Base-by-base conservation (phyloP, 2,888 invertebrate species). In the Ectobius pallidus region DNA sequence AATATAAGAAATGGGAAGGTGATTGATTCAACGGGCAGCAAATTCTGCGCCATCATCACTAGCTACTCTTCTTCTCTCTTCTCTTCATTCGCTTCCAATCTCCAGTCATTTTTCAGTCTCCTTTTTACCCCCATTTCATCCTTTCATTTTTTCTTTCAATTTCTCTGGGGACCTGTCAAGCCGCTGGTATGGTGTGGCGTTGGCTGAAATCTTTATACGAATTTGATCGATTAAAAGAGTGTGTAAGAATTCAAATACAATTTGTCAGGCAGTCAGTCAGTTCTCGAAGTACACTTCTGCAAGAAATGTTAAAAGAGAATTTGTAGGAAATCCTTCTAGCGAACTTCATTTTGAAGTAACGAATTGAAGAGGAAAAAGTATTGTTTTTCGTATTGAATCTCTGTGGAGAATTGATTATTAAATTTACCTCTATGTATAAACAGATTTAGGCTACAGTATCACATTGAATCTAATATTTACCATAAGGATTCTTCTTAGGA, bases 171-270 rank as follows among this genome's bases (percentile, higher is more conserved):
- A 70, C 16, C 62, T 73, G 73, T 73, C 73, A 73, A 46, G 62
- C 18, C 58, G 61, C 68, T 42, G 52, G 32, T 16, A 20, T 65
- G 14, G 52, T 69, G 63, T 39, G 49, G n/a, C 22, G 70, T 65
- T 34, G 65, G 44, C 27, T 55, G 65, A 70, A 25, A 32, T 30
- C 73, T 63, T 70, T 65, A 70, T 65, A 67, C 27, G 49, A 69
- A 69, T 65, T 52, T 73, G 70, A 73, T 73, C 67, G 70, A 73
- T 73, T 73, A 73, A 70, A 63, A 55, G 39, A 39, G 20, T 18
- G 44, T 16, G 39, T 22, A 30, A 65, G 55, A 69, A 69, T 46
- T 46, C 65, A 65, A 65, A 65, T 65, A 65, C 65, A 65, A 65
- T 65, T 65, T 65, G 65, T 69, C 39, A 52, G 20, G 34, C 69